Percentiles rank a stretch among this genome's conserved stretches.
These are phyloP conservation scores for Enteromius thamalakanensis DNA, from an alignment of 2,797 vertebrate species.

Conservation along the genomic window DNA sequence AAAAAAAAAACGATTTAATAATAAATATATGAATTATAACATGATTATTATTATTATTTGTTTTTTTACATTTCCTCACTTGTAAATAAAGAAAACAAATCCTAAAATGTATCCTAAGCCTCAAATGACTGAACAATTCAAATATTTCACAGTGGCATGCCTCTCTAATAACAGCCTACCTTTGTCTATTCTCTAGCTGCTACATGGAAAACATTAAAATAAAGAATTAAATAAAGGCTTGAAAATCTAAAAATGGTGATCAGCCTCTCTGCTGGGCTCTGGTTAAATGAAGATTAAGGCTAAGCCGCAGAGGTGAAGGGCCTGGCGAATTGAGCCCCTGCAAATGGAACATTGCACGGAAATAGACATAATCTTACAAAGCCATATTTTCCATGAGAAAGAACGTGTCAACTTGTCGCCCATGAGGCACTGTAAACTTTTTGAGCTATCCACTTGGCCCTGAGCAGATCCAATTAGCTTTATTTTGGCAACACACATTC, in stretches of 20 bases:
- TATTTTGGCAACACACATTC: constrained; percentile 73
- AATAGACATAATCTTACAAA: constrained; percentile 82
- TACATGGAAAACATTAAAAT: constrained; percentile 66
- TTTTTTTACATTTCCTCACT: neutral
- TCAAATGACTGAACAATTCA: neutral
- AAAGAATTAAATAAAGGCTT: constrained; percentile 75
- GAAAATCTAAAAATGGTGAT: constrained; percentile 67
- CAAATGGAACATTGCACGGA: constrained; percentile 73
- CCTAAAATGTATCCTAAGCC: neutral
- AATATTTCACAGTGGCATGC: constrained; percentile 60
- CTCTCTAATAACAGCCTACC: constrained; percentile 59
- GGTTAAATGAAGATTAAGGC: constrained; percentile 78
- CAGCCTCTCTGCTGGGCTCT: constrained; percentile 68
- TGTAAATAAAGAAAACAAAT: neutral
- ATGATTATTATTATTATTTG: neutral
- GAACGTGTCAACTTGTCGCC: constrained; percentile 72
- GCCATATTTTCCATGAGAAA: constrained; percentile 76
- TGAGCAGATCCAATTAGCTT: constrained; percentile 82
- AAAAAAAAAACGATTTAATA: neutral
- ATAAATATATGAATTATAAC: no score
- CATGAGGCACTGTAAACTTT: constrained; percentile 75
- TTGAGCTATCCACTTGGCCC: constrained; percentile 71
- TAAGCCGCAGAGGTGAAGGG: constrained; percentile 78
- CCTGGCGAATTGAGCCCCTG: constrained; percentile 76
- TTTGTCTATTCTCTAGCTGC: constrained; percentile 64